Percentiles rank a stretch among this genome's conserved stretches.
Conservation (phyloP, 2,113 vertebrate genomes). For the Heterotis niloticus region DNA sequence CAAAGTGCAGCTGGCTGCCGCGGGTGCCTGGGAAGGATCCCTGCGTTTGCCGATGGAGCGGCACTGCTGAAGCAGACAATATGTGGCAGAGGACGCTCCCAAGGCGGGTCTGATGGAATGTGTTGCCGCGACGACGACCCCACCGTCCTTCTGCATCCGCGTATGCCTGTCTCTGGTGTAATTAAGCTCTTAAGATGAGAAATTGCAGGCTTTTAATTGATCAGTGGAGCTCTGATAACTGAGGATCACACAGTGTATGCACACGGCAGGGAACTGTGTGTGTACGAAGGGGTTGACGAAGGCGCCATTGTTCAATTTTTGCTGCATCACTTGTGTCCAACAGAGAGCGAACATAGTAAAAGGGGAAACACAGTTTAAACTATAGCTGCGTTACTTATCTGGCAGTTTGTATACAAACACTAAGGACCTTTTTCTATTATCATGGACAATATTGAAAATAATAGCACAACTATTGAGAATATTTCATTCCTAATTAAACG, state of each 20-base stretch:
- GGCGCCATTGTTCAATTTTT: no score
- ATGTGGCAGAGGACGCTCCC: constrained; percentile 19
- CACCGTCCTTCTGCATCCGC: constrained; percentile 43
- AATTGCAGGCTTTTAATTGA: constrained; percentile 60
- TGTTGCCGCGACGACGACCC: constrained; percentile 33
- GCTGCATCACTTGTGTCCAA: no score
- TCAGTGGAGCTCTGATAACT: constrained; percentile 50
- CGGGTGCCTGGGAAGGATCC: constrained; percentile 32
- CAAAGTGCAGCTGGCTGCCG: not conserved
- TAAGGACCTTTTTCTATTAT: not conserved
- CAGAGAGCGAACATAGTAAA: no score
- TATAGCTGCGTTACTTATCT: no score
- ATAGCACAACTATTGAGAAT: no score
- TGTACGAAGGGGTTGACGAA: not conserved
- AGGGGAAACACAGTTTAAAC: no score
- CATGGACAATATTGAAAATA: no score
- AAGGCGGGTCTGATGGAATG: constrained; percentile 42
- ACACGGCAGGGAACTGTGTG: constrained; percentile 22
- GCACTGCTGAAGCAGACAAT: not conserved
- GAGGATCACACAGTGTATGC: constrained; percentile 31
- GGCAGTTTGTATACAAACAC: not conserved
- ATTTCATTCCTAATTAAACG: no score
- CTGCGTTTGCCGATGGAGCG: constrained; percentile 13
- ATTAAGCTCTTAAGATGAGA: constrained; percentile 51
- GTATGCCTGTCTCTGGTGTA: constrained; percentile 37